These are phyloP conservation scores for Priocnemis perturbator DNA, from an alignment of 2,888 invertebrate genomes.

Conservation along the genomic window DNA sequence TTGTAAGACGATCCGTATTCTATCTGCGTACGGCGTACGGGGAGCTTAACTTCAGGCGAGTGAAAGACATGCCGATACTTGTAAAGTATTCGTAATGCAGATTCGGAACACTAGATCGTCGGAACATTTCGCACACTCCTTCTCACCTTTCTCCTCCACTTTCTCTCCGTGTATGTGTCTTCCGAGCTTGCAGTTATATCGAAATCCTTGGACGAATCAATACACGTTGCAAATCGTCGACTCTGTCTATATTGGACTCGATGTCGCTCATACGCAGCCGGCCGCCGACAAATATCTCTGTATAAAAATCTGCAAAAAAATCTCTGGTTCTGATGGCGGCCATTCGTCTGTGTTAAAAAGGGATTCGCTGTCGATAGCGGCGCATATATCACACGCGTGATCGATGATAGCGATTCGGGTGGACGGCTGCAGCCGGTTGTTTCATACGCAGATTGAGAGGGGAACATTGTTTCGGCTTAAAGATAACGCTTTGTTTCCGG, in stretches of 20 bases:
- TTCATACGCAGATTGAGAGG: constrained; percentile 54
- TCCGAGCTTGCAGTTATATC: no score
- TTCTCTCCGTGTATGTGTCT: no score
- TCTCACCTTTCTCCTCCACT: no score
- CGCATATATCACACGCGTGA: constrained; percentile 56
- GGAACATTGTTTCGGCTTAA: constrained; percentile 56
- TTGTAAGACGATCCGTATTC: no score
- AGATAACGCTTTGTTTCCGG: constrained; percentile 62
- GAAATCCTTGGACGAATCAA: neutral
- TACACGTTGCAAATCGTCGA: constrained; percentile 9
- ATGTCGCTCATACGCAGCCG: constrained; percentile 24
- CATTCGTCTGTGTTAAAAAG: constrained; percentile 69
- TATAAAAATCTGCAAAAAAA: constrained; percentile 39
- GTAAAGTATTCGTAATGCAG: no score
- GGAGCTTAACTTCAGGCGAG: no score
- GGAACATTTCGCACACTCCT: no score
- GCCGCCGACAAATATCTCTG: constrained; percentile 15
- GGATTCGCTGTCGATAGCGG: constrained; percentile 59
- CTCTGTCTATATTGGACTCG: constrained; percentile 16
- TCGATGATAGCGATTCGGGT: constrained; percentile 56
- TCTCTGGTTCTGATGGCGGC: constrained; percentile 47
- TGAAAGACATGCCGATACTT: no score
- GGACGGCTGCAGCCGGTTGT: constrained; percentile 53
- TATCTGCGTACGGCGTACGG: no score
- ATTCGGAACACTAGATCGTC: no score